phyloP scores from a whole-genome alignment of 2,113 vertebrate species.

The Thryonomys swinderianus region DNA sequence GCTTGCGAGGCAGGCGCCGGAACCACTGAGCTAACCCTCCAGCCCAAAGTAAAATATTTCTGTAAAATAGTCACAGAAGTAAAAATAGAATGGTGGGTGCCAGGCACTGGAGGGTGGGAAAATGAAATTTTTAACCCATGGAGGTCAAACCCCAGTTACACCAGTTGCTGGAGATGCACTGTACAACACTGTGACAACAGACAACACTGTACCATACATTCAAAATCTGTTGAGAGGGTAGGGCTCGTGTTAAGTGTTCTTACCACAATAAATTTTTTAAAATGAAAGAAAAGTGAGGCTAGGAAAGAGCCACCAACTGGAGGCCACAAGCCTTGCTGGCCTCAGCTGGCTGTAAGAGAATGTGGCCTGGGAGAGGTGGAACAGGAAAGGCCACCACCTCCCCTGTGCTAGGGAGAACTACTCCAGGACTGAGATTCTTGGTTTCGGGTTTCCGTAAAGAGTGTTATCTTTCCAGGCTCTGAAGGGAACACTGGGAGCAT shows the following conservation, averaged over 20 bases:
- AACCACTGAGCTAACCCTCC: no score
- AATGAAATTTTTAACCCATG: neutral
- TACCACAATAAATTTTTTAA: neutral
- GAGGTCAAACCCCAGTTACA: neutral
- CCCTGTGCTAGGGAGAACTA: neutral
- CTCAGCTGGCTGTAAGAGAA: neutral
- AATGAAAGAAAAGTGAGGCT: neutral
- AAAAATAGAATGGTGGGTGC: neutral
- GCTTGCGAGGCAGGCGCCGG: no score
- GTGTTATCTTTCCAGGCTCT: constrained; percentile 3
- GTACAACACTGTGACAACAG: neutral
- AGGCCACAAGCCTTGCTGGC: neutral
- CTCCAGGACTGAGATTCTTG: neutral
- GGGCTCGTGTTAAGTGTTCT: neutral
- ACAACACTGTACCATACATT: neutral
- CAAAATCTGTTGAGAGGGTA: neutral
- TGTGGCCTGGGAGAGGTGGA: no score
- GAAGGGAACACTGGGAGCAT: constrained; percentile 83
- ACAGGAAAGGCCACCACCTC: no score
- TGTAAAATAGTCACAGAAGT: neutral
- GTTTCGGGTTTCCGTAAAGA: neutral
- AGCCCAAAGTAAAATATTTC: no score
- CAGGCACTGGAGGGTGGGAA: neutral
- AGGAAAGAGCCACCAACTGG: neutral
- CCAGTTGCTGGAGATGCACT: neutral